Conservation (phyloP, 1,140 invertebrate species). For the Drosophila pachea region DNA sequence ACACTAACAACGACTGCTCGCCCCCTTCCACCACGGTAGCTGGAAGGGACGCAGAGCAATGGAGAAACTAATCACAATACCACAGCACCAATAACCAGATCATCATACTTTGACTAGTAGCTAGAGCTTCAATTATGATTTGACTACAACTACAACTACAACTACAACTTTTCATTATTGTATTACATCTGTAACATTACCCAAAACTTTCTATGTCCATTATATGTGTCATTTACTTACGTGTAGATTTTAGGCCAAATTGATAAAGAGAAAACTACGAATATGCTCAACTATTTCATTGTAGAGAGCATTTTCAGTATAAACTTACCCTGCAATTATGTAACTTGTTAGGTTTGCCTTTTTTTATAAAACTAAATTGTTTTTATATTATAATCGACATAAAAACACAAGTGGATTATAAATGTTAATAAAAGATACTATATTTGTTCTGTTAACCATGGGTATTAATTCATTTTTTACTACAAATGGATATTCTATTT, state of each 20-base stretch:
- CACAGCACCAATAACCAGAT: constrained; percentile 21
- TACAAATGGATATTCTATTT: constrained; percentile 56
- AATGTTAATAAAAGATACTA: constrained; percentile 37
- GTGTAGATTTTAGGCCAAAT: constrained; percentile 57
- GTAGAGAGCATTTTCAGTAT: constrained; percentile 15
- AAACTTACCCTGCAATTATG: not conserved
- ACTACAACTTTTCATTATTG: constrained; percentile 56
- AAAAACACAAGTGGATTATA: constrained; percentile 15
- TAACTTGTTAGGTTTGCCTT: constrained; percentile 23
- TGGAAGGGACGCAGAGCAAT: constrained; percentile 78
- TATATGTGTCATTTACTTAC: constrained; percentile 75
- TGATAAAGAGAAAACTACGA: constrained; percentile 12
- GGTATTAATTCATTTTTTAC: constrained; percentile 64
- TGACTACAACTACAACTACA: constrained; percentile 36
- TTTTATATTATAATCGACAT: constrained; percentile 4
- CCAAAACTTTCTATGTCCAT: constrained; percentile 72
- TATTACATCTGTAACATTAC: constrained; percentile 61
- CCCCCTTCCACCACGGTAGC: constrained; percentile 61
- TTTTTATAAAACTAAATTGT: constrained; percentile 8
- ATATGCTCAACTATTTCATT: constrained; percentile 42
- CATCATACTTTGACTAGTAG: constrained; percentile 16
- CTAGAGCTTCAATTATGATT: constrained; percentile 13
- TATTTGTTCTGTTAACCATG: constrained; percentile 73
- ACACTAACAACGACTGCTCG: constrained; percentile 62
- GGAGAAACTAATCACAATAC: constrained; percentile 45